Conservation (phyloP, 2,113 vertebrate genomes). For the Lepus timidus region DNA sequence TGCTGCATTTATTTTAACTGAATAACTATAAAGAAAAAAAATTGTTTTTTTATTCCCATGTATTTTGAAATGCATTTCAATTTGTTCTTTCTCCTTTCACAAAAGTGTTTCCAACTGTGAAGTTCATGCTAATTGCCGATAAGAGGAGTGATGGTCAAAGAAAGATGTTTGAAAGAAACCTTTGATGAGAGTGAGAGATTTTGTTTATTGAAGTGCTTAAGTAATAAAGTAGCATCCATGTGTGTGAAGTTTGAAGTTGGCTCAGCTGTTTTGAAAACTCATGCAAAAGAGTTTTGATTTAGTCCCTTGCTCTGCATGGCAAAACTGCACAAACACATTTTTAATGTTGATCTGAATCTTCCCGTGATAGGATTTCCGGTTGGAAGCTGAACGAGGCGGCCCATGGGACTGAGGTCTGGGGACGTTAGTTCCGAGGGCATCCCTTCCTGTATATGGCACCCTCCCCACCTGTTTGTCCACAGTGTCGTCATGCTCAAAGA, state of each 20-base stretch:
- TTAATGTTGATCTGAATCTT: constrained; percentile 22
- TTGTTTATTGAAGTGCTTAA: constrained; percentile 45
- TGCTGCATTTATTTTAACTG: not conserved
- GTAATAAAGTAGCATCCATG: not conserved
- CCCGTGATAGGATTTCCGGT: not conserved
- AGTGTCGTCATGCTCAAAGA: not conserved
- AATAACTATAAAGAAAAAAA: constrained; percentile 6
- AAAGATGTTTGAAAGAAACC: constrained; percentile 37
- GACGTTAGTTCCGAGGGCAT: not conserved
- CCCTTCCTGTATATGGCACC: not conserved
- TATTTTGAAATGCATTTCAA: constrained; percentile 51
- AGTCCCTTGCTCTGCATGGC: not conserved
- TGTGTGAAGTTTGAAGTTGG: constrained; percentile 33
- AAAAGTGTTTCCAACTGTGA: constrained; percentile 23
- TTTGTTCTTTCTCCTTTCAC: not conserved
- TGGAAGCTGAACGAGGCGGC: not conserved
- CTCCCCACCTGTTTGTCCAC: not conserved
- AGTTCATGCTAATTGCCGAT: constrained; percentile 19
- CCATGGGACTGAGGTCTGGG: not conserved
- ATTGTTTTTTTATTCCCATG: not conserved
- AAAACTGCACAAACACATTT: constrained; percentile 50
- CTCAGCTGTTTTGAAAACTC: constrained; percentile 43
- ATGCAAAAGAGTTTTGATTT: constrained; percentile 13
- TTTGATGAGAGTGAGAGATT: constrained; percentile 62
- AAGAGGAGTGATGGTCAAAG: constrained; percentile 18